phyloP scores from a whole-genome alignment of 2,888 invertebrate species.

The Odontocerum albicorne region DNA sequence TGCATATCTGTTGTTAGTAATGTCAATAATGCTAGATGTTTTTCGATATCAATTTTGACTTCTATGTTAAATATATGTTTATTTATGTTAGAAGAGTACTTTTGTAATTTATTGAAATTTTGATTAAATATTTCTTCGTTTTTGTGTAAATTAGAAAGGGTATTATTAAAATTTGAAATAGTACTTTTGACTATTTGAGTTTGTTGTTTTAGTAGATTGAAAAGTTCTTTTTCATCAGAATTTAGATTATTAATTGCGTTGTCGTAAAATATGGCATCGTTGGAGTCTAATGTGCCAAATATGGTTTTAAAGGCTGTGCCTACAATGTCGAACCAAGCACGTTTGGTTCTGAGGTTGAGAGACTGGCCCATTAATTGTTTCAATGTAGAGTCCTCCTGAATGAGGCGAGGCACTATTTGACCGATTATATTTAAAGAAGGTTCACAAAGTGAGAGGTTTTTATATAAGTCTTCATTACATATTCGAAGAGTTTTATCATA shows the following conservation, averaged over 20 bases:
- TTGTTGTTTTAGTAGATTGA: not conserved
- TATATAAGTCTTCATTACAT: too few relatives aligned
- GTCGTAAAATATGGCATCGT: conserved; percentile 1
- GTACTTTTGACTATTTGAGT: conserved; percentile 1
- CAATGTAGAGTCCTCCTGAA: too few relatives aligned
- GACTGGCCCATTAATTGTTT: too few relatives aligned
- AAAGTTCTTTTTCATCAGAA: conserved; percentile 1
- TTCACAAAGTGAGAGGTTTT: too few relatives aligned
- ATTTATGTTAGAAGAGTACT: not conserved
- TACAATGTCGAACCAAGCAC: conserved; percentile 3
- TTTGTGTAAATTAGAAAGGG: not conserved
- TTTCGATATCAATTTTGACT: not conserved
- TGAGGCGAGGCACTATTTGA: too few relatives aligned
- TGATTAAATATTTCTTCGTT: conserved; percentile 7
- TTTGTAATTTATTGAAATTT: not conserved
- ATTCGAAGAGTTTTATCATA: too few relatives aligned
- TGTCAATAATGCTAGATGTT: not conserved
- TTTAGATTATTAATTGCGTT: not conserved
- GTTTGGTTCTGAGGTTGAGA: too few relatives aligned
- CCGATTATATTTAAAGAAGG: too few relatives aligned
- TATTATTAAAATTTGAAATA: conserved; percentile 1
- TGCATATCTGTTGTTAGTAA: not conserved
- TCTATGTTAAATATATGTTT: not conserved
- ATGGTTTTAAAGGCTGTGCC: conserved; percentile 3
- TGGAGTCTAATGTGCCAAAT: not conserved